A percentile compares a stretch with the other conserved stretches of the same genome.
These are phyloP conservation scores for Pterophyllum scalare DNA, from an alignment of 2,113 vertebrate genomes.

Conservation along the genomic window DNA sequence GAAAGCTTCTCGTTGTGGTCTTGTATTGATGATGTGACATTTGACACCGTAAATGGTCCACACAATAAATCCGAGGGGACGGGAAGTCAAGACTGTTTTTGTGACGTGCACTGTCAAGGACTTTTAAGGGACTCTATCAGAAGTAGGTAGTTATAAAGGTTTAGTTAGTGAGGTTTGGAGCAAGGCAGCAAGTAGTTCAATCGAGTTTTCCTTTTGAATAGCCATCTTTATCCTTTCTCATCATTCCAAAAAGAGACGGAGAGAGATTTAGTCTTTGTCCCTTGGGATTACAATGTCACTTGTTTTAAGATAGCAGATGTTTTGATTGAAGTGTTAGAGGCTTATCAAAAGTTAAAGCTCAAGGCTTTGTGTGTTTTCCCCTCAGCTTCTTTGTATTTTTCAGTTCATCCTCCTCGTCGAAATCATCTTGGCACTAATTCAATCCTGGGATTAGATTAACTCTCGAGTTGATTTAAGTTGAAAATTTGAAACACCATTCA, in stretches of 20 bases:
- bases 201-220: constrained; percentile 80
- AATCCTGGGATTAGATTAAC: constrained; percentile 76
- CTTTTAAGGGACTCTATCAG: constrained; percentile 34
- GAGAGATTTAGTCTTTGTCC: constrained; percentile 82
- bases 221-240: constrained; percentile 73
- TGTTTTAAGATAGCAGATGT: constrained; percentile 86
- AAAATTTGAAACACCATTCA: constrained; percentile 65
- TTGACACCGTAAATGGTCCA: constrained; percentile 79
- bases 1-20: constrained; percentile 45
- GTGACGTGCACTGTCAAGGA: constrained; percentile 75
- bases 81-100: constrained; percentile 83
- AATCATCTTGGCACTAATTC: constrained; percentile 77
- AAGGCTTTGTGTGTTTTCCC: constrained; percentile 75
- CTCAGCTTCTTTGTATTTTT: constrained; percentile 66
- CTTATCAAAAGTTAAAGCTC: constrained; percentile 83
- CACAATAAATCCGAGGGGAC: constrained; percentile 82
- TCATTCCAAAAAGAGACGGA: constrained; percentile 65
- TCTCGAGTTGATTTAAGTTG: constrained; percentile 64
- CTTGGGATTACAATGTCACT: constrained; percentile 85
- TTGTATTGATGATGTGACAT: constrained; percentile 85
- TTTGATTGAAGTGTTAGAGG: constrained; percentile 79
- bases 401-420: constrained; percentile 64
- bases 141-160: constrained; percentile 54
- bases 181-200: constrained; percentile 81
- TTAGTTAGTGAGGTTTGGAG: constrained; percentile 83